Evolutionary conservation across 1,140 invertebrate genomes (phyloP).

Genomic region (Zophobas atratus): DNA sequence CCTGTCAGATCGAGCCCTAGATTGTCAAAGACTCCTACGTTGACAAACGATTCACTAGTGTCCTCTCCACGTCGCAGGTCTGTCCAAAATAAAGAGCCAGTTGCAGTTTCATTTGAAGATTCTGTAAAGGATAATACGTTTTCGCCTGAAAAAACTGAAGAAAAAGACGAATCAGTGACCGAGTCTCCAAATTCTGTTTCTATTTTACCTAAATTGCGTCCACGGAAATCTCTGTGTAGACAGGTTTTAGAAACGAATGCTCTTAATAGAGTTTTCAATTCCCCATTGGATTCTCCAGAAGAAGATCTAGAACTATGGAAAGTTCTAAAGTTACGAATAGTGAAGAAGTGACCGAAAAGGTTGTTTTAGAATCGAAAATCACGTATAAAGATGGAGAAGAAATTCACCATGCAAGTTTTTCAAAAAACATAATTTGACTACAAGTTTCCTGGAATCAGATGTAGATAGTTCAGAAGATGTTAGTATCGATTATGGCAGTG

Average conservation of each 20-base stretch:
- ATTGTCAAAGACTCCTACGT: conserved; percentile 16
- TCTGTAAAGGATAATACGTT: neutral
- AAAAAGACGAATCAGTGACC: neutral
- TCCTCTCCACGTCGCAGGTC: neutral
- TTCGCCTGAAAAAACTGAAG: conserved; percentile 21
- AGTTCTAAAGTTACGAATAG: neutral
- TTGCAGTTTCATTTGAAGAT: neutral
- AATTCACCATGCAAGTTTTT: conserved; percentile 19
- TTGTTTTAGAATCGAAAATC: conserved; percentile 17
- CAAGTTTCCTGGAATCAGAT: conserved; percentile 10
- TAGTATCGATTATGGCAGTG: conserved; percentile 2
- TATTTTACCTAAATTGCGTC: conserved; percentile 36
- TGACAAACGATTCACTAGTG: neutral
- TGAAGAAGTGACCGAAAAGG: conserved; percentile 34
- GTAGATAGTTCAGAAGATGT: conserved; percentile 21
- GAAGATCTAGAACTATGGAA: conserved; percentile 1
- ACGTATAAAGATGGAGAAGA: conserved; percentile 36
- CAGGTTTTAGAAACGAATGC: conserved; percentile 61
- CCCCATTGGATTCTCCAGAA: conserved; percentile 27
- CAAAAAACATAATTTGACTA: conserved; percentile 30
- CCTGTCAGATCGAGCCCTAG: conserved; percentile 52
- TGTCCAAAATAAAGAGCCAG: neutral
- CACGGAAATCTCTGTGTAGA: conserved; percentile 57
- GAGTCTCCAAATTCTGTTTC: conserved; percentile 5
- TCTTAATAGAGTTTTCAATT: conserved; percentile 47